These are phyloP conservation scores for Maccullochella peelii DNA, from an alignment of 2,113 vertebrate genomes.

Conservation along the genomic window DNA sequence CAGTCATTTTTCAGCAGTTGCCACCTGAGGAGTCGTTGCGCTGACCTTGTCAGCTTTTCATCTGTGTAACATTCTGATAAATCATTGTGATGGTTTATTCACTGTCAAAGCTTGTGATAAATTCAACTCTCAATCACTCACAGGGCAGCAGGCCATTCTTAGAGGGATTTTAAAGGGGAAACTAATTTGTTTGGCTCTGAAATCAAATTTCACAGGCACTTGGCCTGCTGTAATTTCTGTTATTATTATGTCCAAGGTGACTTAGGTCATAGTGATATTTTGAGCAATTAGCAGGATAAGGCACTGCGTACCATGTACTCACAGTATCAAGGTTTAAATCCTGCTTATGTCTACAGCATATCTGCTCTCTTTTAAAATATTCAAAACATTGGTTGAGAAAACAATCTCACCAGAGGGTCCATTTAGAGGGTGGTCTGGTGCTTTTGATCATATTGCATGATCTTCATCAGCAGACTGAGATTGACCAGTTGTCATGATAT, in stretches of 20 bases:
- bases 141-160: slow-evolving; percentile 55
- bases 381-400: background rate
- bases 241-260: slow-evolving; percentile 44
- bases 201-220: slow-evolving; percentile 51
- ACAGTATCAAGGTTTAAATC: background rate
- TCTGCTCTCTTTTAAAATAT: background rate
- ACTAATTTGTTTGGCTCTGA: slow-evolving; percentile 56
- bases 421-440: background rate
- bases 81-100: slow-evolving; percentile 58
- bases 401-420: background rate
- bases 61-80: slow-evolving; percentile 58
- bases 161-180: slow-evolving; percentile 52
- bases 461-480: background rate
- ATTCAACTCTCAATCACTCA: slow-evolving; percentile 55
- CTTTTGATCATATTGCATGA: background rate
- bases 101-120: slow-evolving; percentile 50
- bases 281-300: slow-evolving; percentile 35
- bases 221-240: slow-evolving; percentile 41
- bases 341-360: background rate
- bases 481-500: background rate
- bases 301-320: background rate
- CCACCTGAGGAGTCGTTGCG: slow-evolving; percentile 41
- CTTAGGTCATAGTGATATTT: slow-evolving; percentile 36
- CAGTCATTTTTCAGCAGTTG: slow-evolving; percentile 52
- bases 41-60: slow-evolving; percentile 67